A percentile compares a stretch with the other conserved stretches of the same genome.
phyloP scores from a whole-genome alignment of 2,888 invertebrate species.

The Pollenia amentaria region DNA sequence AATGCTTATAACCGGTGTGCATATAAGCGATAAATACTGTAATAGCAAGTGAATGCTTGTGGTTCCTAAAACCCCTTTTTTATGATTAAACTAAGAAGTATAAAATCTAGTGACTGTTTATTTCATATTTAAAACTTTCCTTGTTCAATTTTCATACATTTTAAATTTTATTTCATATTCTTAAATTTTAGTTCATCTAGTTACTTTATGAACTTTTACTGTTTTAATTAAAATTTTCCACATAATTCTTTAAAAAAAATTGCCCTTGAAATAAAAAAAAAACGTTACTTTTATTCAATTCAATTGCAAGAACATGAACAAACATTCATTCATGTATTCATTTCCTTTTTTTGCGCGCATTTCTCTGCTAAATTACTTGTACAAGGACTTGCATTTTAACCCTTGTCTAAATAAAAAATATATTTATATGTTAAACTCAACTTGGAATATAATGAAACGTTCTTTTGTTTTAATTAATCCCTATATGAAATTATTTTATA shows the following conservation, averaged over 20 bases:
- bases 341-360: not conserved
- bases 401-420: not conserved
- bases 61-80: too few species aligned
- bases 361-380: not conserved
- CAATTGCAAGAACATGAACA: not conserved
- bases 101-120: too few species aligned
- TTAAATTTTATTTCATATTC: too few species aligned
- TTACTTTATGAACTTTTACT: not conserved
- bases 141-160: too few species aligned
- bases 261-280: slow-evolving; percentile 15
- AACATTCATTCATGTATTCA: slow-evolving; percentile 1
- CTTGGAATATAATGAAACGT: not conserved
- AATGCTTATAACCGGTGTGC: too few species aligned
- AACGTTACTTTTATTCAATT: slow-evolving; percentile 7
- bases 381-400: slow-evolving; percentile 7
- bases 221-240: not conserved
- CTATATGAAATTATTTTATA: not conserved
- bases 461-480: not conserved
- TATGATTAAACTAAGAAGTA: too few species aligned
- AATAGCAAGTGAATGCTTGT: too few species aligned
- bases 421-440: slow-evolving; percentile 2
- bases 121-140: too few species aligned
- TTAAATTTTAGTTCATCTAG: too few species aligned
- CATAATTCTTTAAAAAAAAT: not conserved
- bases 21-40: too few species aligned